These are phyloP conservation scores for Sebastes schlegelii DNA, from an alignment of 2,113 vertebrate species.

Conservation along the genomic window DNA sequence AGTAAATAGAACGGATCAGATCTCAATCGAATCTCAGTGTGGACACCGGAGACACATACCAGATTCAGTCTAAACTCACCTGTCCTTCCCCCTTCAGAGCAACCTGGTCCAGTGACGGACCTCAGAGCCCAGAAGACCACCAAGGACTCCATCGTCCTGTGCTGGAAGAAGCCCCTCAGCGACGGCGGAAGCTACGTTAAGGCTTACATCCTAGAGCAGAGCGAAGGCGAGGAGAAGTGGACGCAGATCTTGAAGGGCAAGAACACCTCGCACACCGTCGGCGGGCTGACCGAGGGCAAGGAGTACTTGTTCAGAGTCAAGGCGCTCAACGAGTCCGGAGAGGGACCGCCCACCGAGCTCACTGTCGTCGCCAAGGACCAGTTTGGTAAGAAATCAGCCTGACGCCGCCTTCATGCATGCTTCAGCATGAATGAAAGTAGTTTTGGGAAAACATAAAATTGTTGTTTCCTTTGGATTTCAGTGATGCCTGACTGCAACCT, in stretches of 20 bases:
- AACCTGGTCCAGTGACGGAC: slow-evolving; percentile 94
- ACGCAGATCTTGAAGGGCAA: slow-evolving; percentile 90
- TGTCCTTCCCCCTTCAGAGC: slow-evolving; percentile 84
- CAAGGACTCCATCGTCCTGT: slow-evolving; percentile 90
- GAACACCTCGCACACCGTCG: slow-evolving; percentile 85
- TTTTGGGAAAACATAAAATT: neutral
- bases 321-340: slow-evolving; percentile 94
- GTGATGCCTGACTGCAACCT: slow-evolving; percentile 94
- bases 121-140: slow-evolving; percentile 89
- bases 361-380: slow-evolving; percentile 92
- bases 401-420: neutral
- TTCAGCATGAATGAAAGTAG: neutral
- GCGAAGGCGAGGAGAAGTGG: slow-evolving; percentile 91
- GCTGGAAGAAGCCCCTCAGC: slow-evolving; percentile 95
- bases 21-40: too few relatives aligned
- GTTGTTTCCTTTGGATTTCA: slow-evolving; percentile 63
- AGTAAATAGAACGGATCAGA: neutral
- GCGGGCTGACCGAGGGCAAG: slow-evolving; percentile 91
- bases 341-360: slow-evolving; percentile 92
- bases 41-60: too few relatives aligned
- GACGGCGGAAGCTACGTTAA: slow-evolving; percentile 93
- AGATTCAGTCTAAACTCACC: neutral
- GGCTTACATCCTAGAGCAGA: slow-evolving; percentile 91
- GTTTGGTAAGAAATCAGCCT: slow-evolving; percentile 86
- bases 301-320: slow-evolving; percentile 94